Percentiles rank a stretch among this genome's conserved stretches.
Evolutionary conservation across 2,797 vertebrate species (phyloP).

Genomic region (Sebastes iracundus): DNA sequence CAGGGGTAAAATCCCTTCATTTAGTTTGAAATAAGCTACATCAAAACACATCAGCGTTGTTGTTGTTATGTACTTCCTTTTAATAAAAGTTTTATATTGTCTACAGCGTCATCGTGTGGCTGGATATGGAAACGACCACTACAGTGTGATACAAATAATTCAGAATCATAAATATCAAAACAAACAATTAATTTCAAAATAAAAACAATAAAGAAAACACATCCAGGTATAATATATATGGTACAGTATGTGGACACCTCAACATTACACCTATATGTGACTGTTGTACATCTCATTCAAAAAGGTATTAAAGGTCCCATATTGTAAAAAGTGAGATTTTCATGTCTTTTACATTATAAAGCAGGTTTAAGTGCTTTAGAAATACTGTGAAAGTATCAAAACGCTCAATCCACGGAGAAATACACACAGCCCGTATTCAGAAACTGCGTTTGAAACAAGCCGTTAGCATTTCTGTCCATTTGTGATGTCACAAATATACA

Average conservation of each 20-base stretch:
- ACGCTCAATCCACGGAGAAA: too few species aligned
- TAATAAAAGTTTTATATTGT: conserved; percentile 16
- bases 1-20: background rate
- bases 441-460: too few species aligned
- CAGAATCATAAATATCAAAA: background rate
- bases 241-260: background rate
- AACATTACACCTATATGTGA: background rate
- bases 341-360: too few species aligned
- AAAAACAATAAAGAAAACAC: background rate
- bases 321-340: too few species aligned
- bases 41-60: conserved; percentile 5
- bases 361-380: too few species aligned
- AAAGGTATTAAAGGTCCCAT: too few species aligned
- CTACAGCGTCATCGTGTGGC: conserved; percentile 71
- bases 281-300: background rate
- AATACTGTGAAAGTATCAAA: too few species aligned
- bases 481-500: too few species aligned
- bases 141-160: background rate
- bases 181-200: background rate
- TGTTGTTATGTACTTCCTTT: conserved; percentile 41
- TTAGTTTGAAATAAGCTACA: background rate
- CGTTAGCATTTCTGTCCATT: too few species aligned
- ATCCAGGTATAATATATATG: background rate
- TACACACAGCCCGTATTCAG: too few species aligned
- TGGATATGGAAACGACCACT: background rate